These are phyloP conservation scores for Anseranas semipalmata DNA, from an alignment of 2,113 vertebrate genomes.

Conservation along the genomic window DNA sequence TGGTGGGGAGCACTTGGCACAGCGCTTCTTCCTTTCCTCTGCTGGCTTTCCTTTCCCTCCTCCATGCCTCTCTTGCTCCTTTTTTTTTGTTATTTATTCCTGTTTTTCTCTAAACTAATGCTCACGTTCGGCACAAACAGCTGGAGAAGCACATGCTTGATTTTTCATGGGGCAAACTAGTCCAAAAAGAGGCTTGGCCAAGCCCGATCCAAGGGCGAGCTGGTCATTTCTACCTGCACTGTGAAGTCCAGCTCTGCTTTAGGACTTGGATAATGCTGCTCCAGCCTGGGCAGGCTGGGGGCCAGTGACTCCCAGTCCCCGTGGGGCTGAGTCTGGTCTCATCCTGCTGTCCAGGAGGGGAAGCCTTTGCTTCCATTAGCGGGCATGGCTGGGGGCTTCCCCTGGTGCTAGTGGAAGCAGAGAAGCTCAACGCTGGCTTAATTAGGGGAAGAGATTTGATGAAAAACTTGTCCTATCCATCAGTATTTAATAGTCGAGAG, in stretches of 20 bases:
- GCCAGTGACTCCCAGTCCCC: no score
- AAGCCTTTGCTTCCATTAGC: conserved; percentile 85
- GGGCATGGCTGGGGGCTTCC: conserved; percentile 78
- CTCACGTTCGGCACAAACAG: not conserved
- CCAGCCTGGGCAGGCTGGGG: not conserved
- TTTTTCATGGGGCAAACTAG: not conserved
- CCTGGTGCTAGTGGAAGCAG: conserved; percentile 79
- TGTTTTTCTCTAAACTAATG: not conserved
- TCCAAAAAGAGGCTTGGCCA: not conserved
- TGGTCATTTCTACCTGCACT: not conserved
- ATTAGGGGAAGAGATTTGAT: conserved; percentile 69
- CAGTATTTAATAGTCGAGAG: conserved; percentile 19
- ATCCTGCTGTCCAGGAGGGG: conserved; percentile 63
- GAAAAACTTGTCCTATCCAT: conserved; percentile 62
- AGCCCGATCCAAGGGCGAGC: not conserved
- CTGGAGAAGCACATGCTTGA: rapidly evolving
- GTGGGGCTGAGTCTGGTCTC: no score
- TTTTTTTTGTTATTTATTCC: not conserved
- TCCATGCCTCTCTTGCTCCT: not conserved
- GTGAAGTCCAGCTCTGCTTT: not conserved
- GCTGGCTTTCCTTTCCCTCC: not conserved
- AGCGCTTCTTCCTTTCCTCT: not conserved
- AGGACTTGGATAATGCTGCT: not conserved
- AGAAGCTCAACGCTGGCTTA: conserved; percentile 52
- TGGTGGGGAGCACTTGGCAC: not conserved